Percentiles rank a stretch among this genome's conserved stretches.
Conservation (phyloP, 53 echinoderm and acorn worm species). For the Paracentrotus lividus region DNA sequence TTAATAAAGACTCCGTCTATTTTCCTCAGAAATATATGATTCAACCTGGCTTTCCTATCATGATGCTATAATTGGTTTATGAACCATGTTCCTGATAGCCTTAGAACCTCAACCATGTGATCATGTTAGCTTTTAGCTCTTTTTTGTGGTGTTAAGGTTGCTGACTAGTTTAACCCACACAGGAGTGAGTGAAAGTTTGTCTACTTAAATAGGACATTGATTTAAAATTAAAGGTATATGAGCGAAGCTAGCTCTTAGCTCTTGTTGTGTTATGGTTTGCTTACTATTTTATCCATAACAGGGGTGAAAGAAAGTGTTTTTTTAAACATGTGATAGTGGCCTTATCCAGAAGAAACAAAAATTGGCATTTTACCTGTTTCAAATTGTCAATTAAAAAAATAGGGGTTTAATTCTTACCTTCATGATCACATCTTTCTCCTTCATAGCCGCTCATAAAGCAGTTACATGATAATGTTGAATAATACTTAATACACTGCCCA, state of each 20-base stretch:
- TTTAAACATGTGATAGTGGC: too few relatives aligned
- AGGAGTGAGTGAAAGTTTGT: not conserved
- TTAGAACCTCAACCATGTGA: not conserved
- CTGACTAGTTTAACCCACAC: not conserved
- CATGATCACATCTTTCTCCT: constrained; percentile 41
- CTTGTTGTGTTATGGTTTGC: too few relatives aligned
- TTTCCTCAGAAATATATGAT: too few relatives aligned
- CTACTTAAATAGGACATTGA: not conserved
- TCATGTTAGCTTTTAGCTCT: not conserved
- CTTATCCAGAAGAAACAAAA: too few relatives aligned
- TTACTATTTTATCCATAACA: too few relatives aligned
- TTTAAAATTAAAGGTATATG: not conserved
- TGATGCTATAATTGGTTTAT: constrained; percentile 42
- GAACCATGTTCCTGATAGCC: constrained; percentile 26
- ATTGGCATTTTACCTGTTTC: too few relatives aligned
- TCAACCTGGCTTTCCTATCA: constrained; percentile 29
- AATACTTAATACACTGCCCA: constrained; percentile 54
- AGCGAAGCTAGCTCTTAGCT: too few relatives aligned
- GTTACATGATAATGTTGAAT: constrained; percentile 50
- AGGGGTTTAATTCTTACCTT: constrained; percentile 67
- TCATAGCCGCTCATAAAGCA: constrained; percentile 60
- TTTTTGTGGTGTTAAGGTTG: not conserved
- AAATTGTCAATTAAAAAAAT: too few relatives aligned
- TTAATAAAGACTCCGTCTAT: too few relatives aligned
- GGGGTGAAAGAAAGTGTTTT: too few relatives aligned